Evolutionary conservation across 2,888 invertebrate species (phyloP), one percentile per base, ranked within the genome.

Genomic region (Acanthosepion lycidas): DNA sequence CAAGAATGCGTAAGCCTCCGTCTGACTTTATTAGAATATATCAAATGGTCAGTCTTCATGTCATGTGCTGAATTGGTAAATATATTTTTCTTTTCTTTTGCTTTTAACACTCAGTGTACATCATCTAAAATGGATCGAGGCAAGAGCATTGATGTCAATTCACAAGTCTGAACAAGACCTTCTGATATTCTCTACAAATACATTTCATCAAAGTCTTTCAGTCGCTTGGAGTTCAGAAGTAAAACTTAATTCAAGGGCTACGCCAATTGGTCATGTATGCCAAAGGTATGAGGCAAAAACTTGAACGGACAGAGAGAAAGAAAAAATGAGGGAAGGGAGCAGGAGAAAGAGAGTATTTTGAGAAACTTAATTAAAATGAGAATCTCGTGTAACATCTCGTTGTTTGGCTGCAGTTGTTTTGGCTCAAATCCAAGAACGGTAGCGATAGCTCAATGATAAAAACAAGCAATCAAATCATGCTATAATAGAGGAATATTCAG

Each of bases 301-400:
- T 28, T 78, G 28, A n/a, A 78, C n/a, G 78, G 28, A 33, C 26
- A 6, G 2, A 28, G 26, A 26, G 64, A 64, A 26, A 64, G 64
- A 8, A 5, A 26, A 26, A 64, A 26, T 26, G 26, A 26, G 8
- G 28, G 8, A 8, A 8, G 6, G 64, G 64, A 28, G 26, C 0
- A 28, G 23, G 23, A 2, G 3, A 42, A 42, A 78, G 12, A 78
- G 78, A 28, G 78, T 78, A 78, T 78, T 78, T 78, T 78, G 78
- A 78, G 78, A 78, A 78, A 78, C 78, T 78, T 78, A 78, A 78
- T 78, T 78, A 28, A 78, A 78, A 78, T n/a, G 78, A 78, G 78
- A 28, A 78, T 78, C 78, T 78, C 78, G 78, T 78, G 78, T 78
- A n/a, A 78, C 12, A 78, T 78, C 78, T 28, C 78, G 78, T 78